These are phyloP conservation scores for Zeus faber DNA, from an alignment of 2,113 vertebrate species.

Conservation along the genomic window DNA sequence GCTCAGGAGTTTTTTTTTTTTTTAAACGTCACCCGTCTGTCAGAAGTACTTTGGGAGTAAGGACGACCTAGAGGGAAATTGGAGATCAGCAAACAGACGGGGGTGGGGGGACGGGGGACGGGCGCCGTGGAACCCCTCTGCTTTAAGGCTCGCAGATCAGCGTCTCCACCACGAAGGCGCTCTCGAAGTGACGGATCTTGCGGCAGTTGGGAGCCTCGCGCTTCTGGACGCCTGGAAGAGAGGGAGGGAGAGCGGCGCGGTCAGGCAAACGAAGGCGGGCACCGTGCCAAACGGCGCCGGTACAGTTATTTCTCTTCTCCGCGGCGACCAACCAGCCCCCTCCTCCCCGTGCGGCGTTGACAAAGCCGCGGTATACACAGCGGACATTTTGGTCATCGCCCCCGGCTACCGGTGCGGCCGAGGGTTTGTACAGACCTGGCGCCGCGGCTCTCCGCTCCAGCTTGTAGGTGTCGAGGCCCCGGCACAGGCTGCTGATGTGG, in stretches of 20 bases:
- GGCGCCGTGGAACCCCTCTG: no score
- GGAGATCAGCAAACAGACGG: background rate
- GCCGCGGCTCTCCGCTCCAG: conserved; percentile 81
- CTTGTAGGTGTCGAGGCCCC: conserved; percentile 84
- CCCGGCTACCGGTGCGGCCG: background rate
- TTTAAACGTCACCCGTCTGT: background rate
- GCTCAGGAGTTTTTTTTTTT: background rate
- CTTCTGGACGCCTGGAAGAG: conserved; percentile 82
- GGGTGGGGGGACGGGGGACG: no score
- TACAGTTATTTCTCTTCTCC: no score
- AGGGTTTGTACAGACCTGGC: conserved; percentile 67
- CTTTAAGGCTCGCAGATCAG: conserved; percentile 80
- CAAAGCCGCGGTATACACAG: no score
- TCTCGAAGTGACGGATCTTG: conserved; percentile 87
- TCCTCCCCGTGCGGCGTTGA: no score
- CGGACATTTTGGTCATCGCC: no score
- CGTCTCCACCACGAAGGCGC: conserved; percentile 83
- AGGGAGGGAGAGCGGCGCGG: background rate
- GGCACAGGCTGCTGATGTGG: conserved; percentile 86
- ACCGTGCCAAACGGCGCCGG: no score
- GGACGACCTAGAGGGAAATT: background rate
- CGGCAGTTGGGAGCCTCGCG: conserved; percentile 77
- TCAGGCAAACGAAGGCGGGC: no score
- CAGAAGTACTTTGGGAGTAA: background rate
- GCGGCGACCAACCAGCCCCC: no score